phyloP scores from a whole-genome alignment of 2,113 vertebrate species.

The Cheilinus undulatus region DNA sequence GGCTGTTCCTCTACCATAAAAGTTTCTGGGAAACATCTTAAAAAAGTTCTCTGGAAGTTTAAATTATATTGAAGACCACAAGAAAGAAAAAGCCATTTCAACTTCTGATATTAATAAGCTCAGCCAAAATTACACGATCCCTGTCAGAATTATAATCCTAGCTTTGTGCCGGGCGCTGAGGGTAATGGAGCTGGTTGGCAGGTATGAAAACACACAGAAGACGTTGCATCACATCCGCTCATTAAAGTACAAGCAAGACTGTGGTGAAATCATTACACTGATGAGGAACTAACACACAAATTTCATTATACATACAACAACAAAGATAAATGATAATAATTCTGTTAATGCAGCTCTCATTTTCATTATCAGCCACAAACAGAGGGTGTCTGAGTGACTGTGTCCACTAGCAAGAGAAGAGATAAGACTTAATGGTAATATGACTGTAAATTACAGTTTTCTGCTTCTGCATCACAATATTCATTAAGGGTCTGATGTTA shows the following conservation, averaged over 20 bases:
- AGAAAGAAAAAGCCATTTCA: no score
- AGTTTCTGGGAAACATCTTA: no score
- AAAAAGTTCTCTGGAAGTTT: no score
- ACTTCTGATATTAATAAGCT: no score
- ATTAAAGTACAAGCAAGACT: not conserved
- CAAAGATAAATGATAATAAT: slow-evolving; percentile 19
- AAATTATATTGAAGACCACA: no score
- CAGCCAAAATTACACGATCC: no score
- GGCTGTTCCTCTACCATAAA: no score
- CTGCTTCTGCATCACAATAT: not conserved
- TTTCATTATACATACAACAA: not conserved
- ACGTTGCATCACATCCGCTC: not conserved
- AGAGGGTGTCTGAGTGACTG: not conserved
- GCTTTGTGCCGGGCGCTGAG: slow-evolving; percentile 32
- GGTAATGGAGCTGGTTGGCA: slow-evolving; percentile 7
- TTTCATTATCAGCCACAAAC: not conserved
- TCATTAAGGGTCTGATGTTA: not conserved
- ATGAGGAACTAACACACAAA: not conserved
- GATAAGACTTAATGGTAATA: slow-evolving; percentile 1
- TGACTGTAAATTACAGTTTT: slow-evolving; percentile 10
- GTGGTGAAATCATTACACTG: not conserved
- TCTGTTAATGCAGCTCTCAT: not conserved
- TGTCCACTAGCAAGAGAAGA: slow-evolving; percentile 1
- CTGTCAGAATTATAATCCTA: no score
- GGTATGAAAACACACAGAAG: slow-evolving; percentile 1